phyloP scores from a whole-genome alignment of 2,113 vertebrate genomes.

The Chloebia gouldiae region DNA sequence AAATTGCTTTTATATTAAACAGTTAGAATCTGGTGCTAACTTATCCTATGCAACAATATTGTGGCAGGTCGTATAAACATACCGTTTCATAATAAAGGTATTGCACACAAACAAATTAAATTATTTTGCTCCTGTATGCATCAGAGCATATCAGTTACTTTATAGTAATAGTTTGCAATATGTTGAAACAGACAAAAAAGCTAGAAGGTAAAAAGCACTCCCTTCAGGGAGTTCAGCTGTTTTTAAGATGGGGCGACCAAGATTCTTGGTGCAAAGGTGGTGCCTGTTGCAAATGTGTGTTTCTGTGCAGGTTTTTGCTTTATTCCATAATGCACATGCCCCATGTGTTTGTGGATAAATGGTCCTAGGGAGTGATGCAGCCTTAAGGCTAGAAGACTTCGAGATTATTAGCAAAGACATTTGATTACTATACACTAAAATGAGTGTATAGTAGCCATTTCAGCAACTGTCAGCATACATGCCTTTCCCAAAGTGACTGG shows the following conservation, averaged over 20 bases:
- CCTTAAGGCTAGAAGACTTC: not conserved
- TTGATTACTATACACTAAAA: not conserved
- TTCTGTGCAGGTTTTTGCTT: not conserved
- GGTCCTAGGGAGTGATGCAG: not conserved
- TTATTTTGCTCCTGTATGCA: not conserved
- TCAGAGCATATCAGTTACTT: not conserved
- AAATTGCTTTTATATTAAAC: not conserved
- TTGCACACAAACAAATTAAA: not conserved
- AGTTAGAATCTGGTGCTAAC: not conserved
- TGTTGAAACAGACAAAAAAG: not conserved
- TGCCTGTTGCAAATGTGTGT: not conserved
- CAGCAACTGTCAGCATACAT: not conserved
- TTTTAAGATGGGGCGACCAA: not conserved
- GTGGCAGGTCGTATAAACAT: not conserved
- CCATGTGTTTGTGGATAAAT: not conserved
- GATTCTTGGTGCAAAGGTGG: not conserved
- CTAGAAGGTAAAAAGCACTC: not conserved
- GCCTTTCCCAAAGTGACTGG: not conserved
- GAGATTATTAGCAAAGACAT: not conserved
- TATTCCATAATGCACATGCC: not conserved
- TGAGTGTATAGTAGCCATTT: not conserved
- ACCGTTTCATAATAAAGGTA: not conserved
- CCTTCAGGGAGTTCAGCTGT: not conserved
- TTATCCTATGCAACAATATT: not conserved
- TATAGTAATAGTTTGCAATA: not conserved